Evolutionary conservation across 2,888 invertebrate species (phyloP), one percentile per base, ranked within the genome.

Genomic region (Zhengitettix transpicula): DNA sequence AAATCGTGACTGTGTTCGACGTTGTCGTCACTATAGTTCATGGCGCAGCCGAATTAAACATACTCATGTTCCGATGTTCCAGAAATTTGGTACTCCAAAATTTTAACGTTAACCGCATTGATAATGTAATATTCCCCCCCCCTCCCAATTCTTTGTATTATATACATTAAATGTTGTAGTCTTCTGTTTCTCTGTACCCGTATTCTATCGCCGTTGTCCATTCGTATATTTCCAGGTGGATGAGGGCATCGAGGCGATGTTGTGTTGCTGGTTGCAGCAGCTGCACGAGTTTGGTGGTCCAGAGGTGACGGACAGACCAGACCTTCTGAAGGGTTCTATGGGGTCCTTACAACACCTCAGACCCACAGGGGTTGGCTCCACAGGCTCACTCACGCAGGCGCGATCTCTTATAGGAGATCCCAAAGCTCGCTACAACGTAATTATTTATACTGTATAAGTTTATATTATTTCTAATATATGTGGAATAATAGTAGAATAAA

Each of bases 241-340:
- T 68, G 88, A 88, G 70, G 89, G 89, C 61, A 88, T 89, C 72
- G 89, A 89, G 72, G 85, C 86, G 60, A 88, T 89, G 88, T 77
- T 89, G 16, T 87, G 88, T 68, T 89, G 89, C 70, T 89, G 88
- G 87, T 73, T 89, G 63, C 88, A 89, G 70, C 88, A 87, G 70
- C 74, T 89, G 63, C 89, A 89, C 71, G 89, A 89, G 71, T 86
- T 88, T 67, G 87, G 88, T 15, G 87, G 86, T 0, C 86, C 89
- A 1, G 87, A 88, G 73, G 62, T 70, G 52, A 47, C 47, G 47
- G 90, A 90, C 67, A 88, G 87, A 67, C 89, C 91, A 1, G 92
- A 92, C 73, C 75, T 90, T 58, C 78, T 91, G 41, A 87, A 89
- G 72, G 85, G 85, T 9, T 86, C 86, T 16, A 80, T 83, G 52